Conservation (phyloP, 2,113 vertebrate species). For the Notothenia rossii region DNA sequence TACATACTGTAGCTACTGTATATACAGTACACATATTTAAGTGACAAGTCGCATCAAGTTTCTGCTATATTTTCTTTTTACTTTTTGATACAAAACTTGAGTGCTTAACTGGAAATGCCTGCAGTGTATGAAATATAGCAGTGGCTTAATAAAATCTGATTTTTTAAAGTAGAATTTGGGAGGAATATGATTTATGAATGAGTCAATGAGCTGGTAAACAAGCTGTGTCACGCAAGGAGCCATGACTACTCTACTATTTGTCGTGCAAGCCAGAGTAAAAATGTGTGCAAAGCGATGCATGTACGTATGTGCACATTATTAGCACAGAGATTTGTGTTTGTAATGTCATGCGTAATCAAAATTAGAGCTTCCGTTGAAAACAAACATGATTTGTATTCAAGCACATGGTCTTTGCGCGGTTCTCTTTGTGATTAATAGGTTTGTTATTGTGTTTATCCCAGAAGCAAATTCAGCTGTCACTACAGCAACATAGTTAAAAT, state of each 20-base stretch:
- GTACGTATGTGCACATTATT: too few relatives aligned
- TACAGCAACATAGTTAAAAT: neutral
- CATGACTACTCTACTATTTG: neutral
- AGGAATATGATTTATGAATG: constrained; percentile 16
- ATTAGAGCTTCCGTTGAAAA: neutral
- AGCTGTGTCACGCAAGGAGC: constrained; percentile 28
- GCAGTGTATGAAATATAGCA: neutral
- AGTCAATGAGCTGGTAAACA: constrained; percentile 34
- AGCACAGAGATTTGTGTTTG: too few relatives aligned
- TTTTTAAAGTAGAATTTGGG: constrained; percentile 11
- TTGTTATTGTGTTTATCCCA: constrained; percentile 27
- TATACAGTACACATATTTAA: neutral
- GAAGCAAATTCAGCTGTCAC: constrained; percentile 19
- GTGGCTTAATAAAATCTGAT: neutral
- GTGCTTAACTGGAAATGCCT: neutral
- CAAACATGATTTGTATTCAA: neutral
- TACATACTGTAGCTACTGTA: too few relatives aligned
- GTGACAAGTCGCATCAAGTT: too few relatives aligned
- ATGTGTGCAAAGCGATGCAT: neutral
- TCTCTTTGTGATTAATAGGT: neutral
- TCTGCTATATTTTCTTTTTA: neutral
- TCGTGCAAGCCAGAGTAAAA: neutral
- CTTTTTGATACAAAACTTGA: neutral
- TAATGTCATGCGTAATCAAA: neutral
- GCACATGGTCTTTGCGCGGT: neutral